Evolutionary conservation across 2,888 invertebrate genomes (phyloP), one percentile per base, ranked within the genome.

Genomic region (Cylloceria caligata): DNA sequence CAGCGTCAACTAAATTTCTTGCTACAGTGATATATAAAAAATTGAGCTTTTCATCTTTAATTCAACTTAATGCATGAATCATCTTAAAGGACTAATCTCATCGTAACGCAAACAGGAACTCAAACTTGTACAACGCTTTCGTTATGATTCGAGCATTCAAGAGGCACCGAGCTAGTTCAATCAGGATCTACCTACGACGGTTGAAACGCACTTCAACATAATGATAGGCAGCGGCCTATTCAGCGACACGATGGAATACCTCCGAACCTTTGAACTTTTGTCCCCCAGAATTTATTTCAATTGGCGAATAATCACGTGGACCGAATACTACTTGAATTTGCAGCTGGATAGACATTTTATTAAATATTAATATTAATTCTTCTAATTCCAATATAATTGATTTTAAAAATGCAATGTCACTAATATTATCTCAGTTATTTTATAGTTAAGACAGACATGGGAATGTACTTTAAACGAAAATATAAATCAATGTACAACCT

Each of bases 131-230:
- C 69, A 30, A 69, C 39, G 60, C 69, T 68, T 62, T 69, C 49
- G 76, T 68, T 62, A 77, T 69, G 65, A 69, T 77, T 77, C 69
- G 69, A 65, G 49, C 62, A 77, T 77, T 77, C 69, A 76, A 45
- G 55, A 60, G 7, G 19, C 62, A 42, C 69, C 52, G 68, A 77
- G 69, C 62, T 68, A 52, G 68, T 69, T 77, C 60, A 77, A 77
- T 77, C 49, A 77, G 69, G 69, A 68, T 76, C 60, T 52, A 34
- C 30, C 30, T n/a, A 45, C 19, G 42, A 60, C 27, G 75, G 34
- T 36, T 16, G 21, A 39, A 74, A 16, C 67, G 42, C 55, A 55
- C 55, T 42, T 55, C 21, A 13, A 2, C 30, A 19, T 13, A 16
- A 60, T 34, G 60, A 34, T 34, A 71, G 39, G 13, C 16, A 39